Conservation (phyloP, 2,797 vertebrate genomes). For the Coregonus suidteri region DNA sequence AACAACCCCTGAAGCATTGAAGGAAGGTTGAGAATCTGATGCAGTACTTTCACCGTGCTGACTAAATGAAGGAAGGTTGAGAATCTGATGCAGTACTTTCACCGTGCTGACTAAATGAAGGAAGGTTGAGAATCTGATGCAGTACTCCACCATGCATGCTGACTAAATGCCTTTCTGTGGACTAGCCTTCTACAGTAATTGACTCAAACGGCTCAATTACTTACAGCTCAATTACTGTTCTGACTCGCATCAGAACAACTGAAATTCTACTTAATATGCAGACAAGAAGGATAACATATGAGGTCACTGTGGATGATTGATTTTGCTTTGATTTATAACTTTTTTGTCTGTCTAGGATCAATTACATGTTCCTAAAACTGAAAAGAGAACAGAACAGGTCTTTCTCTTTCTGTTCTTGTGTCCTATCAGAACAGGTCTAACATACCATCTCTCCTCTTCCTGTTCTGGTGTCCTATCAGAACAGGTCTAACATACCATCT, state of each 20-base stretch:
- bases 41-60: too few species aligned
- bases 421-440: too few species aligned
- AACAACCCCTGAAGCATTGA: constrained; percentile 20
- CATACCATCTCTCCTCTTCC: background rate
- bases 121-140: too few species aligned
- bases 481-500: too few species aligned
- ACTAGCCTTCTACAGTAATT: constrained; percentile 40
- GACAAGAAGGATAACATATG: constrained; percentile 44
- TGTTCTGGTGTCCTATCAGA: background rate
- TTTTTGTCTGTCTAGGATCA: constrained; percentile 26
- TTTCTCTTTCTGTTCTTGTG: constrained; percentile 11
- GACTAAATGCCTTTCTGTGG: constrained; percentile 47
- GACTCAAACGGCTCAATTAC: background rate
- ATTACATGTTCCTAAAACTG: constrained; percentile 1
- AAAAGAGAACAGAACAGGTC: constrained; percentile 41
- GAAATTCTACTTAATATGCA: constrained; percentile 32
- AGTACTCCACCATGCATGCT: constrained; percentile 11
- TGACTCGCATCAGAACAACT: too few species aligned
- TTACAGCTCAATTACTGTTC: too few species aligned
- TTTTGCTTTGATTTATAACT: constrained; percentile 43
- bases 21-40: constrained; percentile 18
- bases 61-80: too few species aligned
- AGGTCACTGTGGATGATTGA: constrained; percentile 31
- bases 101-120: too few species aligned
- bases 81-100: too few species aligned